Evolutionary conservation across 2,113 vertebrate species (phyloP), one percentile per base, ranked within the genome.

Genomic region (Cisticola juncidis): DNA sequence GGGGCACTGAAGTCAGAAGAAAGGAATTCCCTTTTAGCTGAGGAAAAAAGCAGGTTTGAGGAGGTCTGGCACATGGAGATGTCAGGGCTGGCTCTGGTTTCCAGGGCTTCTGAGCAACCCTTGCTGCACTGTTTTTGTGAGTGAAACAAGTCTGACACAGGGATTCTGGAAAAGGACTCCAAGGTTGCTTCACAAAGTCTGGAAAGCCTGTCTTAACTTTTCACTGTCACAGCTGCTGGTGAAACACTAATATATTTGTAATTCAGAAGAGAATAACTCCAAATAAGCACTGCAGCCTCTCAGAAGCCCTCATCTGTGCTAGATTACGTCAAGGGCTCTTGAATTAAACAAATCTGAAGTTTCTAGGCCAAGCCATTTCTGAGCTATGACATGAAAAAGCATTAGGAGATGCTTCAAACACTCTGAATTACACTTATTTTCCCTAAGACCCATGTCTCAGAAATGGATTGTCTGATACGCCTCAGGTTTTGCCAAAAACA

Each of bases 301-400:
- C 83, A 90, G 90, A 94, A 97, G 76, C 77, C 91, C 92, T 95
- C 96, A 88, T 95, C 95, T 96, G 80, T 94, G 90, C 92, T 92
- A 97, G 95, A 97, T 97, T 97, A 97, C 73, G 83, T 97, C 96
- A 97, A 94, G 94, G 61, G 57, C 95, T 97, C 95, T 97, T 97
- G 96, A 96, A 97, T 97, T 97, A 97, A 97, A 97, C 93, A 97
- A 97, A 97, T 97, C 95, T 97, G 97, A 97, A 97, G 96, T 97
- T 97, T 97, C 96, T 97, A 97, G 97, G 96, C 96, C 96, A 97
- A 97, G 94, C 93, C 96, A 96, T 95, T 96, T 96, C 90, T 94
- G 85, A 96, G 88, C 85, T 82, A 94, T 95, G 96, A 96, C 94
- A 96, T 73, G 94, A 90, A 95, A 96, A 96, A 97, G 93, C 96